Evolutionary conservation across 1,140 invertebrate genomes (phyloP).

Genomic region (Ceratosolen fusciceps): DNA sequence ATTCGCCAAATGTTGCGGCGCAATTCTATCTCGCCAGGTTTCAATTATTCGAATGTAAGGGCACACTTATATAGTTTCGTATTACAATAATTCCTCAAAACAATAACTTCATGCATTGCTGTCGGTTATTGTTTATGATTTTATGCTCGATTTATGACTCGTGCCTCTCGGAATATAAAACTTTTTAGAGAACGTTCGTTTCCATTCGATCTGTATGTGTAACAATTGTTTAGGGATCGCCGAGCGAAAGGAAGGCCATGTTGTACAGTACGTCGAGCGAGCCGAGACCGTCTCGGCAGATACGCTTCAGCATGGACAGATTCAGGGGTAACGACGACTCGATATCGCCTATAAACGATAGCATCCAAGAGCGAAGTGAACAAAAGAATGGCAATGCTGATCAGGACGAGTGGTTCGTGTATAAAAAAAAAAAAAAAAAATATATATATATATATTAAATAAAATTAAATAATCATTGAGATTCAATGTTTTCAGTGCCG

Average conservation of each 20-base stretch:
- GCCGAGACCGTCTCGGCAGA: slow-evolving; percentile 45
- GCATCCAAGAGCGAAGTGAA: background rate
- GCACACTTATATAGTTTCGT: too few relatives aligned
- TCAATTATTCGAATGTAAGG: slow-evolving; percentile 12
- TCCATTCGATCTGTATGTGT: too few relatives aligned
- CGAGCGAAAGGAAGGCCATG: background rate
- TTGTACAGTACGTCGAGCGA: background rate
- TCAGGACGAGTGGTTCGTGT: slow-evolving; percentile 38
- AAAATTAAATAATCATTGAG: background rate
- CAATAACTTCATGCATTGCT: too few relatives aligned
- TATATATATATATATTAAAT: background rate
- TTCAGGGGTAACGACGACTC: slow-evolving; percentile 25
- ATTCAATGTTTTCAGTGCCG: slow-evolving; percentile 22
- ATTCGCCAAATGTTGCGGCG: slow-evolving; percentile 62
- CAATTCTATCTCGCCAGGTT: slow-evolving; percentile 56
- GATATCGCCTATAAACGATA: slow-evolving; percentile 4
- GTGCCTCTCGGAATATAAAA: too few relatives aligned
- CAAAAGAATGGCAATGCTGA: background rate
- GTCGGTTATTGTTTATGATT: too few relatives aligned
- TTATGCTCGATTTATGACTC: too few relatives aligned
- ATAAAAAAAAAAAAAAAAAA: background rate
- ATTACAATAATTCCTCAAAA: too few relatives aligned
- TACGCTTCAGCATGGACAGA: slow-evolving; percentile 53
- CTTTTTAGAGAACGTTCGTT: too few relatives aligned
- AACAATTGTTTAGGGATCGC: slow-evolving; percentile 14